Base-by-base conservation (phyloP, 2,888 invertebrate species). In the Leptura quadrifasciata region DNA sequence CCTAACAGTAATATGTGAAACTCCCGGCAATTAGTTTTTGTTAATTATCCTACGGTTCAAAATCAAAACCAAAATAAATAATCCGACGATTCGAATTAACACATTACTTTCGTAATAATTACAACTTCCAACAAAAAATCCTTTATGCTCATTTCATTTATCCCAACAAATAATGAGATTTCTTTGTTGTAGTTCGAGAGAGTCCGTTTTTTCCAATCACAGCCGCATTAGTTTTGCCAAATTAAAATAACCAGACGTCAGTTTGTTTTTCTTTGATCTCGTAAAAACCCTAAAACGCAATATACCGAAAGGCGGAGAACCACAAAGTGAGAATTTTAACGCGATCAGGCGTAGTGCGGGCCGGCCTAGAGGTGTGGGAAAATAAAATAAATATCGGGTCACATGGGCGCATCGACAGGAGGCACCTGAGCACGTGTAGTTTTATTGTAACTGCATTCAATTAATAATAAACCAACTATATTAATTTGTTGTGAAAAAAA, bases 291-390 rank as follows among this genome's bases (percentile, higher is more conserved):
- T 64, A 70, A 69, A 70, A 64, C 70, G 75, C 47, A 70, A 64
- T 61, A 68, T 31, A 71, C 75, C 75, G 75, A 72, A 71, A 65
- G 72, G 67, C 74, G 76, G 63, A 52, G 63, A 54, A 68, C 63
- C 67, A 68, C 68, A 76, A 76, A 76, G 76, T 63, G 68, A 67
- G 63, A 69, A 76, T 76, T 69, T 76, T 69, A 55, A 67, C 68
- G 72, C 68, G 68, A 67, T 65, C 64, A 52, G 67, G 58, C 55
- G 39, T 39, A 47, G 47, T 47, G 47, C 47, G 12, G 47, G 47
- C 47, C 47, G 2, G 47, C 1, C 47, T 6, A 3, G 63, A 63
- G 39, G 35, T 63, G 63, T 63, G 69, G 69, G 69, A 69, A 69
- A 69, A 24, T 69, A 69, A 69, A 69, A 47, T 69, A 69, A 69